Percentiles rank a stretch among this genome's conserved stretches.
Conservation (phyloP, 1,140 invertebrate genomes). For the Atta texana region DNA sequence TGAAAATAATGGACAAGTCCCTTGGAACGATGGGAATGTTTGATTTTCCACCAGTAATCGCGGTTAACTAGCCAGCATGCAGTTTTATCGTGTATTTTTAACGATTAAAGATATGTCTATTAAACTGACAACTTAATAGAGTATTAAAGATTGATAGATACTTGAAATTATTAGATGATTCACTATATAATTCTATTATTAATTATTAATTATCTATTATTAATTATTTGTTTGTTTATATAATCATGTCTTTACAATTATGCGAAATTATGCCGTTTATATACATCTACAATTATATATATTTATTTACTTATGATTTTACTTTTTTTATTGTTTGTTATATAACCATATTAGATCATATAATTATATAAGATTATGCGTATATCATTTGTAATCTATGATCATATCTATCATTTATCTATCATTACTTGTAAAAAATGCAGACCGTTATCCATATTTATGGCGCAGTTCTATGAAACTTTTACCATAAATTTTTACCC, state of each 20-base stretch:
- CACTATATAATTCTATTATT: neutral
- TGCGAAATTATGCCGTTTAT: too few species aligned
- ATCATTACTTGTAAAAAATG: neutral
- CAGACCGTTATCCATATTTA: neutral
- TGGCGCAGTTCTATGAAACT: conserved; percentile 1
- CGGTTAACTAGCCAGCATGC: neutral
- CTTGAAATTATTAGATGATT: neutral
- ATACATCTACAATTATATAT: too few species aligned
- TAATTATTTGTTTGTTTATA: neutral
- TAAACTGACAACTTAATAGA: too few species aligned
- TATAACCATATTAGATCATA: neutral
- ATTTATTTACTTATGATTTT: neutral
- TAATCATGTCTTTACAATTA: neutral
- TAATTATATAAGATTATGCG: neutral
- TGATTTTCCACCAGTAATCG: neutral
- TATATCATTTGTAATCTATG: neutral
- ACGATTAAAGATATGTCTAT: neutral
- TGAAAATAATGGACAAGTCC: neutral
- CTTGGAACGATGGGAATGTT: neutral
- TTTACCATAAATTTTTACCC: neutral
- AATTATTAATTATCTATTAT: neutral
- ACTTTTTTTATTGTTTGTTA: neutral
- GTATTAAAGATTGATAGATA: too few species aligned
- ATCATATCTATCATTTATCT: neutral
- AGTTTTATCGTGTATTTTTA: conserved; percentile 26